These are phyloP conservation scores for Volucella bombylans DNA, from an alignment of 2,888 invertebrate genomes.

Conservation along the genomic window DNA sequence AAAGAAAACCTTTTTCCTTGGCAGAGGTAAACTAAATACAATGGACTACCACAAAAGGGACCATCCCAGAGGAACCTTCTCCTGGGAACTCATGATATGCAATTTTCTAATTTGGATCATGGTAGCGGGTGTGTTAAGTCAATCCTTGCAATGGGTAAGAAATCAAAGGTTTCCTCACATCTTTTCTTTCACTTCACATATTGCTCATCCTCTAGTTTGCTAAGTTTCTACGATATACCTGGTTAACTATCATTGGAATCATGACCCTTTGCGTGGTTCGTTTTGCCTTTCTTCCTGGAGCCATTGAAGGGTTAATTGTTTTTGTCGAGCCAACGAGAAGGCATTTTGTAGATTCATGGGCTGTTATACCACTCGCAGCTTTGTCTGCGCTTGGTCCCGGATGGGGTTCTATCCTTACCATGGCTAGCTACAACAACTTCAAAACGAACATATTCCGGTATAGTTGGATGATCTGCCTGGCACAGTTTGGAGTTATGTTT, in stretches of 20 bases:
- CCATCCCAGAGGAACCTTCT: constrained; percentile 32
- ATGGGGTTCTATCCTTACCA: constrained; percentile 91
- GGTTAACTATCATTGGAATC: constrained; percentile 73
- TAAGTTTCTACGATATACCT: constrained; percentile 76
- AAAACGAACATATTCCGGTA: constrained; percentile 86
- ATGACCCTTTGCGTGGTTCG: constrained; percentile 76
- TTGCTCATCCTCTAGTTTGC: constrained; percentile 76
- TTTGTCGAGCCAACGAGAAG: no score
- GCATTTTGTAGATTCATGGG: neutral
- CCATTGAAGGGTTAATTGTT: constrained; percentile 50
- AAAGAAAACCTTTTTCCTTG: neutral
- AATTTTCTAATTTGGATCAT: constrained; percentile 47
- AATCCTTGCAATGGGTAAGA: constrained; percentile 45
- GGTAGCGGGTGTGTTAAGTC: constrained; percentile 9
- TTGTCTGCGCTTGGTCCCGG: constrained; percentile 93
- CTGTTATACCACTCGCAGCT: constrained; percentile 73
- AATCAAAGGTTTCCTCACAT: no score
- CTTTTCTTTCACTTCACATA: no score
- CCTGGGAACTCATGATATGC: constrained; percentile 69
- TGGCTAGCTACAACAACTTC: constrained; percentile 92
- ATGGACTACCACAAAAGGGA: neutral
- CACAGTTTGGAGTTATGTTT: constrained; percentile 77
- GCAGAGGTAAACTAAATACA: constrained; percentile 28
- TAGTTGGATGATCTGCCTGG: constrained; percentile 78
- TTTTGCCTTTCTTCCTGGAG: constrained; percentile 77